These are phyloP conservation scores for Cephus spinipes DNA, from an alignment of 2,888 invertebrate species.

Conservation along the genomic window DNA sequence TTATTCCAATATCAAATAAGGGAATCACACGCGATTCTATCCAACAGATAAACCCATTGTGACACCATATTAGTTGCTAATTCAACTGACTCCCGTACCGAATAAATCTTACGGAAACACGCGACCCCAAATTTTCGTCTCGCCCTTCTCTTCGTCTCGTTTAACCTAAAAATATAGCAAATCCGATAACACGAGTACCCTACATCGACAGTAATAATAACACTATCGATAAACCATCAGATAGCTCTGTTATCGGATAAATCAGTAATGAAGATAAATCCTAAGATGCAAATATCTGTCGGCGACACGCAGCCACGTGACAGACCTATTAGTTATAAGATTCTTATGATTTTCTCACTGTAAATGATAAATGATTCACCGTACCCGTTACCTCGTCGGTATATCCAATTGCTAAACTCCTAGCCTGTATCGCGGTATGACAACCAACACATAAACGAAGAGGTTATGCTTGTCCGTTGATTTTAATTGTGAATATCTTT, in stretches of 20 bases:
- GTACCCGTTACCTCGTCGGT: not conserved
- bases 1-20: not conserved
- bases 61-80: not conserved
- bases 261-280: not conserved
- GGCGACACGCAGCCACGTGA: not conserved
- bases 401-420: not conserved
- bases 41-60: not conserved
- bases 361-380: not conserved
- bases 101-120: not conserved
- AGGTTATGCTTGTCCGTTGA: not conserved
- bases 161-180: conserved; percentile 37
- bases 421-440: not conserved
- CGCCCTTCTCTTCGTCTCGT: conserved; percentile 13
- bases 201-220: not conserved
- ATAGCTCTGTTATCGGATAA: not conserved
- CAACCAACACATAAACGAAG: not conserved
- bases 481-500: not conserved
- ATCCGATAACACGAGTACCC: not conserved
- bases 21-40: not conserved
- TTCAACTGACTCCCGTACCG: not conserved
- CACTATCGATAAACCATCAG: not conserved
- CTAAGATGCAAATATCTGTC: conserved; percentile 3
- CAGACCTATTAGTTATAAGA: conserved; percentile 19
- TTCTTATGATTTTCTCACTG: conserved; percentile 25
- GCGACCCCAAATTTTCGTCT: not conserved